phyloP scores from a whole-genome alignment of 2,888 invertebrate species.

The Mellilla xanthometata region DNA sequence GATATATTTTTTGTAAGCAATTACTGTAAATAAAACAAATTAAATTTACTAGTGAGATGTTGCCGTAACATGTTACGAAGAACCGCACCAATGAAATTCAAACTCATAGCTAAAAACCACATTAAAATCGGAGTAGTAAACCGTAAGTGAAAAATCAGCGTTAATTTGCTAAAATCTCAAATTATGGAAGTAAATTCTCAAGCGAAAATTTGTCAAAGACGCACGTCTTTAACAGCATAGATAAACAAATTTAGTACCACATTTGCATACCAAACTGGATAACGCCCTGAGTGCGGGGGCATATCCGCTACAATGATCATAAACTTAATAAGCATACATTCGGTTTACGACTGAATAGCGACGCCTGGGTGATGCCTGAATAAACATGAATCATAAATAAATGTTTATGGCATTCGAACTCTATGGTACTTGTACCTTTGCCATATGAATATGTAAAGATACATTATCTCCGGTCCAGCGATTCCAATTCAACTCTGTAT shows the following conservation, averaged over 20 bases:
- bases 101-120: too few species aligned
- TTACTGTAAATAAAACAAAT: too few species aligned
- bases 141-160: too few species aligned
- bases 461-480: constrained; percentile 11
- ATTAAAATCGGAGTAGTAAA: too few species aligned
- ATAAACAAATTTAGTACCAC: constrained; percentile 1
- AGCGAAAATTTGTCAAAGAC: too few species aligned
- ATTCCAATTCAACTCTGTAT: neutral
- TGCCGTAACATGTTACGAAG: too few species aligned
- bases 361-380: constrained; percentile 46
- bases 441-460: constrained; percentile 11
- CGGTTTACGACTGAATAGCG: constrained; percentile 47
- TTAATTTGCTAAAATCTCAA: too few species aligned
- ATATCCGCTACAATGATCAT: constrained; percentile 37
- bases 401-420: constrained; percentile 48
- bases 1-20: too few species aligned
- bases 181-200: too few species aligned
- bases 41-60: too few species aligned
- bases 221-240: too few species aligned
- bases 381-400: constrained; percentile 63
- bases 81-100: too few species aligned
- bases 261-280: constrained; percentile 15
- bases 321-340: constrained; percentile 34
- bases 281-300: constrained; percentile 13
- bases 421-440: constrained; percentile 16